Conservation (phyloP, 2,113 vertebrate genomes). For the Sprattus sprattus region DNA sequence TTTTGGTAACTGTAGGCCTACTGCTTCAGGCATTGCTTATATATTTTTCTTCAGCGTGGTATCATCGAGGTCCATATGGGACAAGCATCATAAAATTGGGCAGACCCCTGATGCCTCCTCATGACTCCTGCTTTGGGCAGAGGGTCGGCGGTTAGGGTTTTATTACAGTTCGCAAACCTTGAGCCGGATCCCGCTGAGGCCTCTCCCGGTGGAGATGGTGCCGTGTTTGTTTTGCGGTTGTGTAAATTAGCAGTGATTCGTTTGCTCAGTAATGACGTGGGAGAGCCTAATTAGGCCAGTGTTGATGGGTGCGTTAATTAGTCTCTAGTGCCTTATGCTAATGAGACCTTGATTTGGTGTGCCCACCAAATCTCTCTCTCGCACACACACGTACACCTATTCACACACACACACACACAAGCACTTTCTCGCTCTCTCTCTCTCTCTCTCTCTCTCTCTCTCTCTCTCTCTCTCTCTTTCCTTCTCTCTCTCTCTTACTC, state of each 20-base stretch:
- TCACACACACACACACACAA: not conserved
- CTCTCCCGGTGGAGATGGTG: constrained; percentile 64
- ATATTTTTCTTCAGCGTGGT: not conserved
- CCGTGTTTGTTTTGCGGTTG: constrained; percentile 75
- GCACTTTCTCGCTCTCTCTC: constrained; percentile 2
- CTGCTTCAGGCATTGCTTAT: not conserved
- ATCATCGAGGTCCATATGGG: not conserved
- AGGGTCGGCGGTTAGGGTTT: constrained; percentile 22
- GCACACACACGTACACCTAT: not conserved
- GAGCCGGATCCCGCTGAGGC: constrained; percentile 19
- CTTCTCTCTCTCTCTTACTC: not conserved
- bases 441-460: not conserved
- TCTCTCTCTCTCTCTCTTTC: not conserved
- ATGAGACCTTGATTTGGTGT: constrained; percentile 70
- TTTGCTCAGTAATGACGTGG: constrained; percentile 78
- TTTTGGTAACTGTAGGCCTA: not conserved
- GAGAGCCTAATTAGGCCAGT: constrained; percentile 73
- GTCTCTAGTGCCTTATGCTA: constrained; percentile 74
- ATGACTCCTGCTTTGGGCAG: not conserved
- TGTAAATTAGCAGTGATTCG: constrained; percentile 75
- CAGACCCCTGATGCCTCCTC: not conserved
- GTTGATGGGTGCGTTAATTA: constrained; percentile 77
- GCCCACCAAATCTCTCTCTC: constrained; percentile 36
- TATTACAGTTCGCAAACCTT: constrained; percentile 43
- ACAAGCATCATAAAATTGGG: not conserved